phyloP scores from a whole-genome alignment of 2,888 invertebrate genomes.

The Elysia crispata region DNA sequence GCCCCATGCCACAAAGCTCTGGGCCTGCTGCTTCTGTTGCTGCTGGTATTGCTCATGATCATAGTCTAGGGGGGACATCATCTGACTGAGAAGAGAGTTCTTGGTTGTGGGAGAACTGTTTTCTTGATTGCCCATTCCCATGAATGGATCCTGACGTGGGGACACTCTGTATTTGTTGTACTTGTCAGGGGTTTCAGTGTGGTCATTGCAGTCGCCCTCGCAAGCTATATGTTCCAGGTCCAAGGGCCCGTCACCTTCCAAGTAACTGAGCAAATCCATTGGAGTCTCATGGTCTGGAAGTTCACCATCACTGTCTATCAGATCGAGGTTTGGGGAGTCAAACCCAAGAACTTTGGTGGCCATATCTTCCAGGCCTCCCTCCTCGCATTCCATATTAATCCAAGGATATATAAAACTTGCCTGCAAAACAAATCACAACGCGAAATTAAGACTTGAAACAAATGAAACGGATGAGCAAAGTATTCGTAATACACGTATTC shows the following conservation, averaged over 20 bases:
- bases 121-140: constrained; percentile 21
- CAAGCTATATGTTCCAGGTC: constrained; percentile 23
- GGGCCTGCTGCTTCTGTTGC: not conserved
- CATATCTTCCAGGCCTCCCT: not conserved
- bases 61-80: not conserved
- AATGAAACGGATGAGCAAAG: too few species aligned
- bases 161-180: constrained; percentile 31
- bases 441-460: not conserved
- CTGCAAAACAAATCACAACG: constrained; percentile 7
- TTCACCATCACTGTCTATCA: constrained; percentile 20
- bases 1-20: constrained; percentile 12
- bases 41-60: not conserved
- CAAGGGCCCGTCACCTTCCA: constrained; percentile 2
- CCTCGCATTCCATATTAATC: not conserved
- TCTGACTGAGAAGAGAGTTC: too few species aligned
- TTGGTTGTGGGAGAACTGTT: not conserved
- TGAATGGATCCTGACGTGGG: constrained; percentile 34
- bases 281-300: constrained; percentile 43
- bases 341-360: not conserved
- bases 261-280: constrained; percentile 40
- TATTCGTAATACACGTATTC: too few species aligned
- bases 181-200: constrained; percentile 15
- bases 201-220: constrained; percentile 18
- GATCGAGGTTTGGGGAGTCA: not conserved
- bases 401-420: constrained; percentile 12